Conservation (phyloP, 2,113 vertebrate species). For the Oncorhynchus nerka region DNA sequence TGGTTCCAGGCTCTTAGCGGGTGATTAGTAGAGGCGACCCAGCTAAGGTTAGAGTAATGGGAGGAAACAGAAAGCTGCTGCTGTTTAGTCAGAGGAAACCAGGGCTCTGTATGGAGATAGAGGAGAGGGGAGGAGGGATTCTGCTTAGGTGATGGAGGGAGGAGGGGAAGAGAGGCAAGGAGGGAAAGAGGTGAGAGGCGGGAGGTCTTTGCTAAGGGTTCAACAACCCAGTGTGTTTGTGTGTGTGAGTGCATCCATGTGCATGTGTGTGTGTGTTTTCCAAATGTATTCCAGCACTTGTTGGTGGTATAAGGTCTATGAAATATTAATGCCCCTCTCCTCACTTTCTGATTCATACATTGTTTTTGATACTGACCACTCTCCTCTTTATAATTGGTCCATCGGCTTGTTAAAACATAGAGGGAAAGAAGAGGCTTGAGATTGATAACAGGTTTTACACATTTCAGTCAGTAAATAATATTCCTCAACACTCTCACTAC, state of each 20-base stretch:
- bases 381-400: constrained; percentile 57
- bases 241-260: constrained; percentile 24
- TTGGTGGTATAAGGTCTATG: constrained; percentile 65
- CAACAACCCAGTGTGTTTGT: constrained; percentile 40
- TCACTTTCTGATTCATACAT: constrained; percentile 76
- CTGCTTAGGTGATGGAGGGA: constrained; percentile 55
- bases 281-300: constrained; percentile 60
- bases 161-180: background rate
- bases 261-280: constrained; percentile 53
- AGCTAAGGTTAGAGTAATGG: constrained; percentile 62
- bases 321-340: constrained; percentile 69
- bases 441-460: constrained; percentile 43
- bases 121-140: constrained; percentile 71
- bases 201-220: constrained; percentile 5
- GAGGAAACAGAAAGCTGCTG: constrained; percentile 64
- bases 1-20: constrained; percentile 63
- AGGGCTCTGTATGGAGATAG: constrained; percentile 65
- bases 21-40: constrained; percentile 67
- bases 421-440: constrained; percentile 15
- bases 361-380: constrained; percentile 63
- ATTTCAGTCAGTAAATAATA: constrained; percentile 63
- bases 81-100: constrained; percentile 69
- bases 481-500: constrained; percentile 51
- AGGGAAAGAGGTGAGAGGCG: constrained; percentile 29
- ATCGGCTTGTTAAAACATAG: constrained; percentile 51